Conservation (phyloP, 2,797 vertebrate species). For the Nyctalus aviator region DNA sequence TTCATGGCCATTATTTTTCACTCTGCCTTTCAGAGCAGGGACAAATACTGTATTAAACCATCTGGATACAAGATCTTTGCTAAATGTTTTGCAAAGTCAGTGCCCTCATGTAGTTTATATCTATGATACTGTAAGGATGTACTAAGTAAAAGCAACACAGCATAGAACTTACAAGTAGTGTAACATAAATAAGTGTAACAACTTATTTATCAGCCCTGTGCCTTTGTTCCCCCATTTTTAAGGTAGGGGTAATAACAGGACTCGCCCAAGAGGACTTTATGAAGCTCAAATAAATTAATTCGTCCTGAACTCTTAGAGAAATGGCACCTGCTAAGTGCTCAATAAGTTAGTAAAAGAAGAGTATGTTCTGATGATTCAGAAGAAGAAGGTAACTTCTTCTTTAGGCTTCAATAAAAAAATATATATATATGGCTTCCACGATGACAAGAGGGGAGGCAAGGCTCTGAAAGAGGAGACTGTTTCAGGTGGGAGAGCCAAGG, state of each 20-base stretch:
- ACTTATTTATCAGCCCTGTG: not conserved
- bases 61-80: not conserved
- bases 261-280: not conserved
- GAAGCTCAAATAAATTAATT: not conserved
- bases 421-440: not conserved
- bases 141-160: not conserved
- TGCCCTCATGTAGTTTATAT: not conserved
- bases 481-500: not conserved
- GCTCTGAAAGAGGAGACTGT: not conserved
- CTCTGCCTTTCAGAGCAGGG: not conserved
- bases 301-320: not conserved
- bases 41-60: not conserved
- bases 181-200: too few species aligned
- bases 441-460: not conserved
- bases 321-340: not conserved
- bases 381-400: not conserved
- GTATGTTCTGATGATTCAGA: not conserved
- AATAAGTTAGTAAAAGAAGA: conserved; percentile 11
- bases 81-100: not conserved
- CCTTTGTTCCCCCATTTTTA: not conserved
- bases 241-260: not conserved
- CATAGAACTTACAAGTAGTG: not conserved
- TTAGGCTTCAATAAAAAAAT: not conserved
- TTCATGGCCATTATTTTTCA: not conserved
- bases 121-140: not conserved